Base-by-base conservation (phyloP, 1,140 invertebrate species). In the Grapholita molesta region DNA sequence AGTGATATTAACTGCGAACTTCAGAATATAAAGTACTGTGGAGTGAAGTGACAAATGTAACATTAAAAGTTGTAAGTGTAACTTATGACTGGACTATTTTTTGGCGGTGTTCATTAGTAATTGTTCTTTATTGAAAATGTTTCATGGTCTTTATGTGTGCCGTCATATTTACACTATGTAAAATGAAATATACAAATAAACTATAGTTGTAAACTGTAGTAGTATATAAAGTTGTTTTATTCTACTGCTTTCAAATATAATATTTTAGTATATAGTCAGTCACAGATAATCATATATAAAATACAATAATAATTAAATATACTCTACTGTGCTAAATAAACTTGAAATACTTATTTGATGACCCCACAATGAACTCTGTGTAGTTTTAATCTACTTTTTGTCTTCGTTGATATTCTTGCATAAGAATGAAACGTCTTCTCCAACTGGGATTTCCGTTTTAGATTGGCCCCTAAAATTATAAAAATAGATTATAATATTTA, bases 341-440 rank as follows among this genome's bases (percentile, higher is more conserved):
- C 11, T 38, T 30, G 28, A 30, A 38, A 11, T 15, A 5, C n/a
- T 11, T 38, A 15, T n/a, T n/a, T n/a, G n/a, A n/a, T 38, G 5
- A 38, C n/a, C n/a, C 15, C 35, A 38, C n/a, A 4, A n/a, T 38
- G n/a, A 38, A 38, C 35, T 38, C 15, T n/a, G 6, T 15, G 35
- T 38, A 38, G 35, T n/a, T 38, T 38, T 9, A 23, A 23, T 9
- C 7, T 48, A 57, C 53, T 57, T 35, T 69, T 70, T 32, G 48
- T 65, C 32, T 35, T 66, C 23, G 74, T 68, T 73, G 32, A 48
- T 48, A 28, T 55, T 18, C 65, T 80, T 69, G 11, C 92, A 78
- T 77, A 95, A 85, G 84, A 94, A 95, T 76, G 94, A 95, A 3
- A 95, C 77, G 88, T 95, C 94, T 32, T 92, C 77, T 42, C 92